A percentile compares a stretch with the other conserved stretches of the same genome.
These are phyloP conservation scores for Bombus sylvicola DNA, from an alignment of 1,140 invertebrate species.

Conservation along the genomic window DNA sequence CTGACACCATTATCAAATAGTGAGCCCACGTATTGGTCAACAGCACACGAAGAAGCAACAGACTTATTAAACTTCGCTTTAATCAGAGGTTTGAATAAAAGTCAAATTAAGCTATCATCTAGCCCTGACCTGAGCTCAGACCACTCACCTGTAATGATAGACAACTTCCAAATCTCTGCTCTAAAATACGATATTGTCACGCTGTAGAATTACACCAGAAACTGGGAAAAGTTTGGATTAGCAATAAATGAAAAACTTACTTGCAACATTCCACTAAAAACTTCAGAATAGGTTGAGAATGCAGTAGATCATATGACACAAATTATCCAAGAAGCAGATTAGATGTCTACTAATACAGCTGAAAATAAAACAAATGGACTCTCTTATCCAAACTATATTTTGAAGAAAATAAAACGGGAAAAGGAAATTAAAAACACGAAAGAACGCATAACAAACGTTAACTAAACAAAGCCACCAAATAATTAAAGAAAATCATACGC, in stretches of 20 bases:
- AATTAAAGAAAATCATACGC: not conserved
- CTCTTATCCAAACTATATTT: not conserved
- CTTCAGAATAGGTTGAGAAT: too few species aligned
- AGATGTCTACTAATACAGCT: not conserved
- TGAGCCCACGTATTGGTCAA: not conserved
- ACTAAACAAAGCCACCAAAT: slow-evolving; percentile 16
- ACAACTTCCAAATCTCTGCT: not conserved
- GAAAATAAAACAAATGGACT: not conserved
- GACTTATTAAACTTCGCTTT: not conserved
- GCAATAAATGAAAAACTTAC: not conserved
- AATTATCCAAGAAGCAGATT: not conserved
- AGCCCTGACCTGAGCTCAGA: not conserved
- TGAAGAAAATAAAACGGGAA: not conserved
- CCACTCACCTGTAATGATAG: not conserved
- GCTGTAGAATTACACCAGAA: not conserved
- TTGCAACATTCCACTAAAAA: not conserved
- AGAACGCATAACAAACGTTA: slow-evolving; percentile 19
- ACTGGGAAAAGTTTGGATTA: not conserved
- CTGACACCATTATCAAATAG: not conserved
- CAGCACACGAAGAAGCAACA: not conserved
- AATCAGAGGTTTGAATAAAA: not conserved
- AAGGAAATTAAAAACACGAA: not conserved
- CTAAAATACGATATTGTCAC: not conserved
- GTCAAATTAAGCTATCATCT: not conserved
- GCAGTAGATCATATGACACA: not conserved